These are phyloP conservation scores for Cynodonichthys magdalenae DNA, from an alignment of 2,797 vertebrate genomes.

Conservation along the genomic window DNA sequence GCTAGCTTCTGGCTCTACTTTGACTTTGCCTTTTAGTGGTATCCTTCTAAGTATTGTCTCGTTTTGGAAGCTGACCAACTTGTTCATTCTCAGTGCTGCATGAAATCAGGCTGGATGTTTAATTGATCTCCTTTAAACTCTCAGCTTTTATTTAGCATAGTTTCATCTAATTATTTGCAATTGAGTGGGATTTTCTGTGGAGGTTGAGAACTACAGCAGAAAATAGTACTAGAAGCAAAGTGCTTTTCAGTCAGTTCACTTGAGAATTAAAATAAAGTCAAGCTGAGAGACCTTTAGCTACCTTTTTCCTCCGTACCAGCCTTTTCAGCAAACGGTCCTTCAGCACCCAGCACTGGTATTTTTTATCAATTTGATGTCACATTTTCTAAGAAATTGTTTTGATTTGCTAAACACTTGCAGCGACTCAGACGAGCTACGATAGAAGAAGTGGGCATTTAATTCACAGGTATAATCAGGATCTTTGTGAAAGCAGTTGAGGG, in stretches of 20 bases:
- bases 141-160: not conserved
- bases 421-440: conserved; percentile 12
- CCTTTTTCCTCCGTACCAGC: too few relatives aligned
- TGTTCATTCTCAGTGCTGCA: conserved; percentile 24
- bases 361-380: too few relatives aligned
- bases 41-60: conserved; percentile 42
- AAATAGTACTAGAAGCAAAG: conserved; percentile 7
- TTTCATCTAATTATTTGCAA: not conserved
- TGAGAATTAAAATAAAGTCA: not conserved
- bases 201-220: not conserved
- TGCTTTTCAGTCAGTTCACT: conserved; percentile 12
- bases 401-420: too few relatives aligned
- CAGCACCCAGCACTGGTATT: too few relatives aligned
- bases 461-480: conserved; percentile 17
- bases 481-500: conserved; percentile 12
- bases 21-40: conserved; percentile 40
- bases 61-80: conserved; percentile 39
- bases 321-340: too few relatives aligned
- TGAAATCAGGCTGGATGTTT: conserved; percentile 23
- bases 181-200: not conserved
- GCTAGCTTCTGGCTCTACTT: conserved; percentile 16
- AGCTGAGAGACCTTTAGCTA: too few relatives aligned
- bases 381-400: too few relatives aligned
- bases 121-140: conserved; percentile 30
- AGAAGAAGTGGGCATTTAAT: conserved; percentile 16